A percentile compares a stretch with the other conserved stretches of the same genome.
Evolutionary conservation across 92 coral and sea anemone genomes (phyloP).

Genomic region (Zoanthus solanderi): DNA sequence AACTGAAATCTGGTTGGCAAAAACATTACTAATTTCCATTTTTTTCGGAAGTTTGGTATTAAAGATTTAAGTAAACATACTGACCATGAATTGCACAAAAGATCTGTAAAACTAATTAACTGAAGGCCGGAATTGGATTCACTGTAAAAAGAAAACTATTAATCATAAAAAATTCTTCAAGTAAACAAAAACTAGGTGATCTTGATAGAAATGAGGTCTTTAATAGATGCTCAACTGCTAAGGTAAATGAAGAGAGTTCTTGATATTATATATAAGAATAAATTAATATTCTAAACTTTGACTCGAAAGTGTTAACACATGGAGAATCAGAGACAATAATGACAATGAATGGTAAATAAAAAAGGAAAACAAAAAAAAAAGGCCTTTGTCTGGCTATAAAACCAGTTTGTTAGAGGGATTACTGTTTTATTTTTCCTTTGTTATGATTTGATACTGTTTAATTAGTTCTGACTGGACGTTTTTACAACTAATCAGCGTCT

Average conservation of each 20-base stretch:
- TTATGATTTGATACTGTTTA: background rate
- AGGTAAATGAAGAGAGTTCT: no score
- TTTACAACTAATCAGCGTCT: no score
- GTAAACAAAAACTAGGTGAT: background rate
- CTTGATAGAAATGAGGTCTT: background rate
- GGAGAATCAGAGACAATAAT: background rate
- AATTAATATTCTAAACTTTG: background rate
- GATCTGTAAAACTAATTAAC: constrained; percentile 34
- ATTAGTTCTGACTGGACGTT: no score
- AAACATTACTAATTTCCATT: constrained; percentile 22
- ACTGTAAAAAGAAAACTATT: constrained; percentile 6
- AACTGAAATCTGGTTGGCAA: constrained; percentile 1
- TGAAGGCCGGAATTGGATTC: background rate
- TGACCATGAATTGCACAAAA: background rate
- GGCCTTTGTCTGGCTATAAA: background rate
- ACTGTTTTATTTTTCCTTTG: background rate
- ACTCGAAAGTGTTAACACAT: background rate
- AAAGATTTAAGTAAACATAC: constrained; percentile 33
- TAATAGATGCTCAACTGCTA: no score
- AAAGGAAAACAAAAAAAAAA: background rate
- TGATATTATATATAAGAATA: background rate
- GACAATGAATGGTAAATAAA: background rate
- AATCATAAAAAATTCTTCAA: background rate
- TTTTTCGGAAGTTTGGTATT: constrained; percentile 30
- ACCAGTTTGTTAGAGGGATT: background rate